phyloP scores from a whole-genome alignment of 2,797 vertebrate species.

The Alosa sapidissima region DNA sequence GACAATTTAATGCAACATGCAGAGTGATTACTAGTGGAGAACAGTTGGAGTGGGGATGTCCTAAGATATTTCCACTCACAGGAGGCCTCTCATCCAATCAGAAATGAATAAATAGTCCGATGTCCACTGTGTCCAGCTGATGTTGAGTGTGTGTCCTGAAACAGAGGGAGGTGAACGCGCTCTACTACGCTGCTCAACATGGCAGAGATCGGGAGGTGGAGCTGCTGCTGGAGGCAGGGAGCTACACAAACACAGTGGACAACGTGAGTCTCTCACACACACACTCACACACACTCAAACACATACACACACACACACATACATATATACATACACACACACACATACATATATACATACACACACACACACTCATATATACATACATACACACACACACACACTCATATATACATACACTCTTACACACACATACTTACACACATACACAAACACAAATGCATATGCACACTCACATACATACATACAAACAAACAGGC shows the following conservation, averaged over 20 bases:
- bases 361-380: not conserved
- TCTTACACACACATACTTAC: no score
- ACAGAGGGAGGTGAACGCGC: constrained; percentile 82
- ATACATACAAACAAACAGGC: no score
- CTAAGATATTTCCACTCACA: no score
- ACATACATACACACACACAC: not conserved
- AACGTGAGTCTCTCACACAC: constrained; percentile 67
- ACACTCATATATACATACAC: not conserved
- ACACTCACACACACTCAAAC: not conserved
- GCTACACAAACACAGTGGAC: constrained; percentile 73
- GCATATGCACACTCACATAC: no score
- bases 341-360: not conserved
- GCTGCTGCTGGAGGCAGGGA: constrained; percentile 76
- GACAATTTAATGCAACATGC: no score
- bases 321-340: not conserved
- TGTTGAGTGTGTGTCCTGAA: constrained; percentile 21
- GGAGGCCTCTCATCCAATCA: no score
- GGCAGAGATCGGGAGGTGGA: constrained; percentile 72
- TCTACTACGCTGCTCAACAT: constrained; percentile 77
- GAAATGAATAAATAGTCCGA: no score
- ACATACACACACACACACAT: not conserved
- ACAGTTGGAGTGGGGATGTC: no score
- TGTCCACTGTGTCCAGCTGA: no score
- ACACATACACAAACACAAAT: no score
- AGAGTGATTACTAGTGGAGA: no score